Base-by-base conservation (phyloP, 1,140 invertebrate species). In the Drosophila erecta region DNA sequence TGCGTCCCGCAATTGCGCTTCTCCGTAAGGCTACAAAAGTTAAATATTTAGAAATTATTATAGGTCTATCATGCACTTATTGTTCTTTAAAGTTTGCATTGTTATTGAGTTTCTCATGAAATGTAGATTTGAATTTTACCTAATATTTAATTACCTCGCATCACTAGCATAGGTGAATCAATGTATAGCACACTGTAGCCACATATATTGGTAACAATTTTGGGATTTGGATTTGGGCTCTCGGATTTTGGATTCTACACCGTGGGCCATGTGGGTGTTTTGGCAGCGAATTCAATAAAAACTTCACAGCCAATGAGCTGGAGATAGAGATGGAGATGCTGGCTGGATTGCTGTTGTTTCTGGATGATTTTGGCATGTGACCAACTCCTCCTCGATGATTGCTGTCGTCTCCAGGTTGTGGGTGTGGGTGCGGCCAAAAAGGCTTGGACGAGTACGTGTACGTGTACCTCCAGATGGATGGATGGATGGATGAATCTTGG, bases 201-300 rank as follows among this genome's bases (percentile, higher is more conserved):
- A n/a, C 24, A 17, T 17, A 50, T 33, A 66, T 33, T n/a, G 62
- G 44, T 65, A 40, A 65, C 24, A 41, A 20, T 41, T 65, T 64
- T 4, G 1, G 22, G 40, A 41, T 64, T 71, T 6, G 53, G 20
- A 30, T 70, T 22, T 14, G 15, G 35, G 33, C 40, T 12, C 30
- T 12, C 30, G 27, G 17, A 44, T 50, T 35, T 37, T 4, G 17
- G 38, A 30, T 43, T 70, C 64, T 55, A 35, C 65, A 22, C 64
- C 24, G 4, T 37, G 7, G 50, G 33, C 22, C 69, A 56, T 80
- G 81, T 86, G 81, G 81, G 81, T 75, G 81, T 86, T 61, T 58
- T 69, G 75, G 41, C 62, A 58, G 53, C 77, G 79, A 86, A 87
- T 87, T 87, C 83, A 89, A 87, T 87, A 87, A 87, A 87, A 87